phyloP scores from a whole-genome alignment of 2,797 vertebrate genomes.

The Aplochiton taeniatus region DNA sequence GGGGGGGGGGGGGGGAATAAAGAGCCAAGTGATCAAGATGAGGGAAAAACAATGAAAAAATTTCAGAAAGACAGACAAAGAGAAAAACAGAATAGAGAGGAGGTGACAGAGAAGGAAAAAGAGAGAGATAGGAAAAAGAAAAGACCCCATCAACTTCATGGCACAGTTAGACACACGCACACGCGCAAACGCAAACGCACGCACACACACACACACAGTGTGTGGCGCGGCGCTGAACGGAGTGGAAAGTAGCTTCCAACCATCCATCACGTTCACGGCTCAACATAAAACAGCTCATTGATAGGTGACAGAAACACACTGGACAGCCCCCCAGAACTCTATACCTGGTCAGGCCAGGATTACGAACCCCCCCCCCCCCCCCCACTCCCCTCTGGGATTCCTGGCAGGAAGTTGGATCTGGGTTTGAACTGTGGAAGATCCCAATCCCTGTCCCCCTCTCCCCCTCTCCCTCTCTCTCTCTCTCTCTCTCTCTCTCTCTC shows the following conservation, averaged over 20 bases:
- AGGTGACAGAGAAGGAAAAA: conserved; percentile 2
- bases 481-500: conserved; percentile 46
- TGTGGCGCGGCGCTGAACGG: conserved; percentile 19
- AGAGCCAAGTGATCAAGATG: no score
- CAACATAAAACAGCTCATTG: conserved; percentile 62
- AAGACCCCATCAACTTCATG: neutral
- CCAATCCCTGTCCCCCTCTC: no score
- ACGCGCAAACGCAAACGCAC: no score
- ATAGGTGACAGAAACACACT: conserved; percentile 51
- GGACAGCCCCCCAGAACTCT: conserved; percentile 37
- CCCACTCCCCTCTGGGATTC: conserved; percentile 27
- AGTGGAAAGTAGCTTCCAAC: conserved; percentile 61
- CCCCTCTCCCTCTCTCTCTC: neutral
- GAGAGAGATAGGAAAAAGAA: conserved; percentile 19
- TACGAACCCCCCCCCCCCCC: no score
- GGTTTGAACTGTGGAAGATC: neutral
- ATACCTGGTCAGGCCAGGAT: no score
- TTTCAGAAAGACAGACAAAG: no score
- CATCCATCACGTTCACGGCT: conserved; percentile 62
- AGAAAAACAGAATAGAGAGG: no score
- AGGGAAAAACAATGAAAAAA: no score
- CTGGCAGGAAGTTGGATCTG: conserved; percentile 61
- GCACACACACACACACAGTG: neutral
- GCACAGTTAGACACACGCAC: no score
- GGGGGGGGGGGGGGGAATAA: no score